Evolutionary conservation across 2,888 invertebrate genomes (phyloP).

Genomic region (Mesorhabditis belari): DNA sequence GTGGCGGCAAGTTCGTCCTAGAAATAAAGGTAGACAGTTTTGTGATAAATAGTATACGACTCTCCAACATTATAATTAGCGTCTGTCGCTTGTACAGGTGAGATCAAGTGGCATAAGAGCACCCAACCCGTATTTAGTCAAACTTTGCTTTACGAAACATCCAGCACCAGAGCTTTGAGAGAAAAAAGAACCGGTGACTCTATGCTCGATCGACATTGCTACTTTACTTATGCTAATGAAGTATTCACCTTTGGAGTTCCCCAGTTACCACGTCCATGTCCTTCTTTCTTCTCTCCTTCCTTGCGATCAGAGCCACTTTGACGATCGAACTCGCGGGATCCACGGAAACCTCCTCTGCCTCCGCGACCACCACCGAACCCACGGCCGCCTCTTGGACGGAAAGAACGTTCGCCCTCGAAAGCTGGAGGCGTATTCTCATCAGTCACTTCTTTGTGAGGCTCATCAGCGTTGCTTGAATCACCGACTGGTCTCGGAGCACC

Average conservation of each 20-base stretch:
- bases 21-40: not conserved
- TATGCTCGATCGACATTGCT: too few species aligned
- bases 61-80: not conserved
- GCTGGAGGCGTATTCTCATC: conserved; percentile 7
- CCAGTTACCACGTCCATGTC: conserved; percentile 55
- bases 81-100: not conserved
- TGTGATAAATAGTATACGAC: not conserved
- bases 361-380: conserved; percentile 25
- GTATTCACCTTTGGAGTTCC: conserved; percentile 33
- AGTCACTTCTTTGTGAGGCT: conserved; percentile 2
- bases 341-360: conserved; percentile 15
- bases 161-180: not conserved
- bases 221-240: too few species aligned
- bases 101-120: not conserved
- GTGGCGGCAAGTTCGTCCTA: conserved; percentile 42
- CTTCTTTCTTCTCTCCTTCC: conserved; percentile 49
- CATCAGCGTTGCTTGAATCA: conserved; percentile 18
- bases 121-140: not conserved
- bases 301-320: conserved; percentile 41
- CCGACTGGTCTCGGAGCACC: conserved; percentile 9
- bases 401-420: conserved; percentile 6
- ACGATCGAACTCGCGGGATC: conserved; percentile 38
- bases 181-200: not conserved
- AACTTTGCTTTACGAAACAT: not conserved
- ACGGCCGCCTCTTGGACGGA: conserved; percentile 14